Conservation (phyloP, 92 coral and sea anemone genomes). For the Isaurus tuberculatus region DNA sequence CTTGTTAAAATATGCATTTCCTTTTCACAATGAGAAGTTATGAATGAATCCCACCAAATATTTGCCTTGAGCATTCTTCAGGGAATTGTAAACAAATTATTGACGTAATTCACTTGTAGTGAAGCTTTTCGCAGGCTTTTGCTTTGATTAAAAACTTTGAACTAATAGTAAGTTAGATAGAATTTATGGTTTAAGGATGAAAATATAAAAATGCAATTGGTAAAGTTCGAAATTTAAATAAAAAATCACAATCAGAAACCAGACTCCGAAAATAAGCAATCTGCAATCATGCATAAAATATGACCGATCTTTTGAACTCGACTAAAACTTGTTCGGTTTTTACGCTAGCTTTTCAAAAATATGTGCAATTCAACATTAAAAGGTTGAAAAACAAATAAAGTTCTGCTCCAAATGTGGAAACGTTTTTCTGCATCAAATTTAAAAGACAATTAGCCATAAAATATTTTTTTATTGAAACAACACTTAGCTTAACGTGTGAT, state of each 20-base stretch:
- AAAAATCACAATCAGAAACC: not conserved
- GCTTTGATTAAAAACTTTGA: not conserved
- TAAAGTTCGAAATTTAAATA: not conserved
- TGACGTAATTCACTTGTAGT: not conserved
- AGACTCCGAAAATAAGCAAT: not conserved
- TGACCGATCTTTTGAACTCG: not conserved
- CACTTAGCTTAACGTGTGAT: not conserved
- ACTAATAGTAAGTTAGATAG: not conserved
- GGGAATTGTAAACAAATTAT: not conserved
- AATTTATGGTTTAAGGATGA: not conserved
- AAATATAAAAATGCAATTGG: not conserved
- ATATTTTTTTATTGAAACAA: constrained; percentile 6
- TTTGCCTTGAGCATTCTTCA: constrained; percentile 28
- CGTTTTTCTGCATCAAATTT: not conserved
- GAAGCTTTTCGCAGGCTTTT: not conserved
- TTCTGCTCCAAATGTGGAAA: not conserved
- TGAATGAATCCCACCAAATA: not conserved
- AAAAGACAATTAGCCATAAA: not conserved
- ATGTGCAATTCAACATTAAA: not conserved
- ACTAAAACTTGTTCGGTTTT: not conserved
- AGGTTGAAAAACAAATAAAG: not conserved
- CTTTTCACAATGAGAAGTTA: constrained; percentile 6
- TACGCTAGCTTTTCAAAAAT: not conserved
- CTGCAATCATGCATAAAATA: constrained; percentile 38
- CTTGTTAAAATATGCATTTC: not conserved